Base-by-base conservation (phyloP, 2,888 invertebrate genomes). In the Eupithecia vulgata region DNA sequence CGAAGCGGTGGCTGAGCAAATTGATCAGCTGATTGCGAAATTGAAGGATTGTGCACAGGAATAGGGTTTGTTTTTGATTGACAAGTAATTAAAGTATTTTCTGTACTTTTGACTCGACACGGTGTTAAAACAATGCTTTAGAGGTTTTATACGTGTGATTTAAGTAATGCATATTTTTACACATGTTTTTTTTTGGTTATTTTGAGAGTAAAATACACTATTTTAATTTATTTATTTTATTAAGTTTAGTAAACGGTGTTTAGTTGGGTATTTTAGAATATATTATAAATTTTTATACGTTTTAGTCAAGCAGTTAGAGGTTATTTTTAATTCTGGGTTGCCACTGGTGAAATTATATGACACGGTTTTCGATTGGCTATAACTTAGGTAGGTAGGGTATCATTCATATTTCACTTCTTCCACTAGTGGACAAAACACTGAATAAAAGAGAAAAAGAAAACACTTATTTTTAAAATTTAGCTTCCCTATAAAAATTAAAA, bases 21-120 rank as follows among this genome's bases (percentile, higher is more conserved):
- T 94, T 1, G 93, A 94, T 76, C 88, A 91, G 75, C 79, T 94
- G 79, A 93, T 94, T 48, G 86, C 91, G 0, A 93, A 92, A 75
- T 74, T 94, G 70, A 88, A 88, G 64, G 90, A 91, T 52, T 91
- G 91, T 13, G 87, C 88, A 17, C 81, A 73, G 2, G 81, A 84
- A 74, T 91, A 90, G 89, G 87, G 87, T 75, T 17, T 69, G 65
- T 72, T 72, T 34, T 68, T 62, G 34, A 40, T 64, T 52, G 40
- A 57, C 25, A 57, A 25, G 25, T 57, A 25, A 25, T 57, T 25
- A 25, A 8, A 21, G 12, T 5, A 8, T 48, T 57, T 25, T 57
- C 25, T 13, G 57, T 57, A 57, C 10, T 12, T 25, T 57, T 57
- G 57, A 57, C 25, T 3, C 2, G 0, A 57, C 61, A 61, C 34